Evolutionary conservation across 2,113 vertebrate species (phyloP).

Genomic region (Callipepla californica): DNA sequence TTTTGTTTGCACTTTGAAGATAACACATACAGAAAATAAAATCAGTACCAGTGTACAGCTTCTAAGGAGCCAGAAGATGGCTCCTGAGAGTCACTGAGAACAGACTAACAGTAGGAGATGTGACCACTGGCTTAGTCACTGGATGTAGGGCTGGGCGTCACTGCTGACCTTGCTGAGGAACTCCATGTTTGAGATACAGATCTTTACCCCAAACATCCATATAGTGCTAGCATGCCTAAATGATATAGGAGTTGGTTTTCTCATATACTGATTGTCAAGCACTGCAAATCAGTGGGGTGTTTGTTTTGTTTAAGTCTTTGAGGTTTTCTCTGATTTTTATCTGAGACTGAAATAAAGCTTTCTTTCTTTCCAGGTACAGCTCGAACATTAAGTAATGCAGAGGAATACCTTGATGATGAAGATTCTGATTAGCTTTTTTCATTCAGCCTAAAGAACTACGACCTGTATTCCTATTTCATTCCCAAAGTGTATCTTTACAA

Average conservation of each 20-base stretch:
- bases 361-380: conserved; percentile 77
- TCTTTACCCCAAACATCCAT: not conserved
- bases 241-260: not conserved
- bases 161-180: not conserved
- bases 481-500: conserved; percentile 56
- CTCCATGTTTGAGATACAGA: not conserved
- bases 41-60: not conserved
- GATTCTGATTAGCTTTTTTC: conserved; percentile 90
- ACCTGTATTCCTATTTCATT: conserved; percentile 66
- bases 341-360: not conserved
- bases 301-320: not conserved
- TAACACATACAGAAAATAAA: not conserved
- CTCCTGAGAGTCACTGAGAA: not conserved
- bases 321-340: not conserved
- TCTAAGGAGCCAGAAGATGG: not conserved
- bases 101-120: not conserved
- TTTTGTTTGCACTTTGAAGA: not conserved
- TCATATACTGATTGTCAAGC: not conserved
- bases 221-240: not conserved
- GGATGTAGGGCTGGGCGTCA: not conserved
- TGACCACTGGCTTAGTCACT: not conserved
- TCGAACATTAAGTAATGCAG: conserved; percentile 91
- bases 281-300: not conserved
- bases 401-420: conserved; percentile 97
- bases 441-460: conserved; percentile 40